Evolutionary conservation across 2,797 vertebrate genomes (phyloP).

Genomic region (Epinephelus coioides): DNA sequence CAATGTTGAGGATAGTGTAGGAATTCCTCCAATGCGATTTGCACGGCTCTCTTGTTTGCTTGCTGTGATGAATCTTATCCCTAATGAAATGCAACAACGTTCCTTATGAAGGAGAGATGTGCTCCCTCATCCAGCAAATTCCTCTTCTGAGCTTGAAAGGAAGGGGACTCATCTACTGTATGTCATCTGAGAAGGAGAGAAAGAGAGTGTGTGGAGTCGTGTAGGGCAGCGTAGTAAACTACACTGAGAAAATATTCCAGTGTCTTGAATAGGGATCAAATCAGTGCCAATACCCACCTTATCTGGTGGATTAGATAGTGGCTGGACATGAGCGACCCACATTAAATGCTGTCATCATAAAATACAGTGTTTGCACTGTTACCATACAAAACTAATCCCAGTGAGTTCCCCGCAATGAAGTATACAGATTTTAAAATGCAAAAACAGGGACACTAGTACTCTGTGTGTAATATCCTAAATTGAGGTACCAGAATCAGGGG

Average conservation of each 20-base stretch:
- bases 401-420: not conserved
- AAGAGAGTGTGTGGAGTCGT: constrained; percentile 17
- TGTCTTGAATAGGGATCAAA: not conserved
- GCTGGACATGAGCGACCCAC: not conserved
- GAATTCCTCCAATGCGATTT: constrained; percentile 79
- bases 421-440: not conserved
- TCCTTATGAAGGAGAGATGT: constrained; percentile 79
- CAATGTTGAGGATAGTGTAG: constrained; percentile 47
- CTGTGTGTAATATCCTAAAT: not conserved
- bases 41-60: constrained; percentile 79
- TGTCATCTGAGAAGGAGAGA: constrained; percentile 48
- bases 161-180: constrained; percentile 54
- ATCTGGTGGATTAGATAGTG: constrained; percentile 9
- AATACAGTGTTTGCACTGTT: not conserved
- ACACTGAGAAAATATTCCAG: not conserved
- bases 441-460: not conserved
- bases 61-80: constrained; percentile 83
- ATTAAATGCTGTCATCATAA: not conserved
- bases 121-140: constrained; percentile 83
- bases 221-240: constrained; percentile 17
- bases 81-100: constrained; percentile 85
- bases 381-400: not conserved
- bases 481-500: not conserved
- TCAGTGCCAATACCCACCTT: not conserved
- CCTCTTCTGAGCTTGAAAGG: constrained; percentile 62